A percentile compares a stretch with the other conserved stretches of the same genome.
Conservation (phyloP, 2,888 invertebrate species). For the Halocaridina rubra region DNA sequence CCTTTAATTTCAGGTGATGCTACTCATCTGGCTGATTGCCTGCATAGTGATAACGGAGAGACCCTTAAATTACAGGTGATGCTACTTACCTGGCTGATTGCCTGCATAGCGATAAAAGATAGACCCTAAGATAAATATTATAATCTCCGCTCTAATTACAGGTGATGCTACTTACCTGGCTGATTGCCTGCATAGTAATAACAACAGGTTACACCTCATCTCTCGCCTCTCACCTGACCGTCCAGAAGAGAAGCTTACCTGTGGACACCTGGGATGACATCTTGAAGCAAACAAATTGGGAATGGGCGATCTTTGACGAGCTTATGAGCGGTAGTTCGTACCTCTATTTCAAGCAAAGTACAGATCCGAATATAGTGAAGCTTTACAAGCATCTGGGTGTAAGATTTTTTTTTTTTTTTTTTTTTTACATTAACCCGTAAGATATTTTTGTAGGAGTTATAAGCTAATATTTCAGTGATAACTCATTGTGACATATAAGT, state of each 20-base stretch:
- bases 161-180: background rate
- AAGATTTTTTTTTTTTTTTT: too few relatives aligned
- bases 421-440: too few relatives aligned
- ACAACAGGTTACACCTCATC: background rate
- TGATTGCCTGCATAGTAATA: background rate
- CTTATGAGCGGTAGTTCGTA: background rate
- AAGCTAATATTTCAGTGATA: too few relatives aligned
- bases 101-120: too few relatives aligned
- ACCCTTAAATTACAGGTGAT: background rate
- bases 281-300: background rate
- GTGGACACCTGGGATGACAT: background rate
- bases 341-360: background rate
- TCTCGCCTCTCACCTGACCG: background rate
- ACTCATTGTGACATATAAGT: too few relatives aligned
- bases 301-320: background rate
- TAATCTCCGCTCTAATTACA: background rate
- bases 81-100: too few relatives aligned
- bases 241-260: background rate
- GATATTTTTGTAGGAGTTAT: too few relatives aligned
- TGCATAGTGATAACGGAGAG: too few relatives aligned
- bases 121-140: background rate
- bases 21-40: too few relatives aligned
- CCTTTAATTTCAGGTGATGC: too few relatives aligned
- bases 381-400: background rate
- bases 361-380: background rate